Percentiles rank a stretch among this genome's conserved stretches.
Conservation (phyloP, 2,797 vertebrate species). For the Xenentodon cancila region DNA sequence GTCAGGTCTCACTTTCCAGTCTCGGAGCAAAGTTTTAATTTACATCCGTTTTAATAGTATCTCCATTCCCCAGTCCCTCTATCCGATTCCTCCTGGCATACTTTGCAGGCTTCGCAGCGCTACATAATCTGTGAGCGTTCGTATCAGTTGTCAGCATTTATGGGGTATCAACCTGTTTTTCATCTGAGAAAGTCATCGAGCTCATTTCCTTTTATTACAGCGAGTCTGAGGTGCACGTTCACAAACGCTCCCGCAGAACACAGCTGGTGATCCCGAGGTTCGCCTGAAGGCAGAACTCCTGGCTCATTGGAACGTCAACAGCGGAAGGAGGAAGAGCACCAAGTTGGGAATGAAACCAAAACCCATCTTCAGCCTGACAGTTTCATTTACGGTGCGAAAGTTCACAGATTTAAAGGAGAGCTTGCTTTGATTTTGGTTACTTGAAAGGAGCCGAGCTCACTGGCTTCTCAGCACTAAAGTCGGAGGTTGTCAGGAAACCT, state of each 20-base stretch:
- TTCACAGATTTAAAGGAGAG: no score
- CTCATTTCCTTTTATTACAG: slow-evolving; percentile 30
- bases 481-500: no score
- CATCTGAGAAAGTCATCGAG: slow-evolving; percentile 44
- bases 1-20: slow-evolving; percentile 64
- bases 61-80: slow-evolving; percentile 58
- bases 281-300: neutral
- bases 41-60: slow-evolving; percentile 66
- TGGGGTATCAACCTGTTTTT: slow-evolving; percentile 51
- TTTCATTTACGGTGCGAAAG: neutral
- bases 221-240: slow-evolving; percentile 7
- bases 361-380: neutral
- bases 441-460: no score
- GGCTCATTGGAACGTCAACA: slow-evolving; percentile 19
- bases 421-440: no score
- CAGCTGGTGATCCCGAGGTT: neutral
- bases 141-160: slow-evolving; percentile 64
- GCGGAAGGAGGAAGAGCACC: neutral
- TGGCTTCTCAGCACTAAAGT: no score
- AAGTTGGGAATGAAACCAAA: neutral
- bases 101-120: slow-evolving; percentile 34
- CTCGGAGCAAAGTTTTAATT: slow-evolving; percentile 59
- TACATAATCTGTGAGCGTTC: slow-evolving; percentile 64
- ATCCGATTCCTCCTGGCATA: slow-evolving; percentile 41
- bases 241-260: slow-evolving; percentile 7